Evolutionary conservation across 1,140 invertebrate genomes (phyloP), one percentile per base, ranked within the genome.

Genomic region (Saxidomus purpurata): DNA sequence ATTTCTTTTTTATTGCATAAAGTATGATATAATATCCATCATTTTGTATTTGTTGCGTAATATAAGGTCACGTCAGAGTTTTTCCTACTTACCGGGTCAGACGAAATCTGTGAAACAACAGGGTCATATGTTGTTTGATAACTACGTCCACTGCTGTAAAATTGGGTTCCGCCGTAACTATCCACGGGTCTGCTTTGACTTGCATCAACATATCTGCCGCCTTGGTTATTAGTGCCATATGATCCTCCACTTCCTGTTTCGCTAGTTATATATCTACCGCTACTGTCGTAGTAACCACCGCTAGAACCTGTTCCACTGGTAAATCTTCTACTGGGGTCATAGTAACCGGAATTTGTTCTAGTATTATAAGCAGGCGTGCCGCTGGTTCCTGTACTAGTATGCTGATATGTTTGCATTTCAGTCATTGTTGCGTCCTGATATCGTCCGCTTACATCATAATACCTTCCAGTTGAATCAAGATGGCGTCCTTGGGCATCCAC

Each of bases 21-120:
- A n/a, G n/a, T n/a, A n/a, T n/a, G n/a, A n/a, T n/a, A n/a, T n/a
- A n/a, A n/a, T n/a, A n/a, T n/a, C n/a, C n/a, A n/a, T n/a, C n/a
- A n/a, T n/a, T n/a, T n/a, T n/a, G n/a, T n/a, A n/a, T n/a, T n/a
- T n/a, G n/a, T n/a, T n/a, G n/a, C n/a, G n/a, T n/a, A n/a, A n/a
- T n/a, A n/a, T n/a, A n/a, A n/a, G n/a, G n/a, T n/a, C n/a, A n/a
- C n/a, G n/a, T n/a, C n/a, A n/a, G n/a, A n/a, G n/a, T n/a, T n/a
- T n/a, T n/a, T n/a, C n/a, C n/a, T 59, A 63, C 69, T 87, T 77
- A 87, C 84, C 47, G 84, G 69, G 49, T 87, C 84, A 25, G 85
- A 87, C 1, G 85, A 87, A 63, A 87, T 87, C 47, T 87, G 84
- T 19, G 84, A 87, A 15, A 40, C 38, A 22, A 87, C 52, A 11